Evolutionary conservation across 2,113 vertebrate species (phyloP), one percentile per base, ranked within the genome.

Genomic region (Coregonus clupeaformis): DNA sequence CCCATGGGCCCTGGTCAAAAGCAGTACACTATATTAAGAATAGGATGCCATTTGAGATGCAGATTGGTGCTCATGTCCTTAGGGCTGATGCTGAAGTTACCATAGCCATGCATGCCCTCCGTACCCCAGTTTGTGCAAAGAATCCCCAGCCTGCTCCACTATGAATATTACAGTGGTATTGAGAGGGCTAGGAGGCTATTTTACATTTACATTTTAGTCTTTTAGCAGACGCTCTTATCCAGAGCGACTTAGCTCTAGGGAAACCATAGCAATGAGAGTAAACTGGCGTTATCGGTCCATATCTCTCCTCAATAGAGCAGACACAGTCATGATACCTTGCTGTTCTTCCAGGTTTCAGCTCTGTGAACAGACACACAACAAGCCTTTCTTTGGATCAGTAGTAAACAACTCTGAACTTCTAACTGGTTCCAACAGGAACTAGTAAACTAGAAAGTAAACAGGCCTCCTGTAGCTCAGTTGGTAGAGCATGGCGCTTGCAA

Each of bases 111-210:
- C 69, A 25, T 24, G 14, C 16, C 49, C 49, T 18, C 14, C 2
- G 2, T 55, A 65, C 42, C 6, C 20, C 65, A 77, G 25, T 73
- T 64, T 77, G 22, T 36, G 68, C 67, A 52, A 57, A 65, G 71
- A 47, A 55, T 77, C n/a, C 6, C 45, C 71, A 77, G 45, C 70
- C 68, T 22, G 13, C n/a, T 0, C 45, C 71, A 70, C 6, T 66
- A 47, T 67, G 75, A 90, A 87, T 90, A 82, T 87, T 87, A 75
- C n/a, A 88, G 80, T 9, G 62, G 62, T 30, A 32, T 13, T 68
- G 18, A 13, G 49, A 82, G 74, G 75, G 69, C 71, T 78, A 72
- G 9, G 52, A 68, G 45, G 42, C 69, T 65, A 68, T 78, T 81
- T 22, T 82, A 36, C 36, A 36, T 36, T 36, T 9, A 36, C 7